Percentiles rank a stretch among this genome's conserved stretches.
Evolutionary conservation across 2,888 invertebrate genomes (phyloP).

Genomic region (Melikaiella ostensackeni): DNA sequence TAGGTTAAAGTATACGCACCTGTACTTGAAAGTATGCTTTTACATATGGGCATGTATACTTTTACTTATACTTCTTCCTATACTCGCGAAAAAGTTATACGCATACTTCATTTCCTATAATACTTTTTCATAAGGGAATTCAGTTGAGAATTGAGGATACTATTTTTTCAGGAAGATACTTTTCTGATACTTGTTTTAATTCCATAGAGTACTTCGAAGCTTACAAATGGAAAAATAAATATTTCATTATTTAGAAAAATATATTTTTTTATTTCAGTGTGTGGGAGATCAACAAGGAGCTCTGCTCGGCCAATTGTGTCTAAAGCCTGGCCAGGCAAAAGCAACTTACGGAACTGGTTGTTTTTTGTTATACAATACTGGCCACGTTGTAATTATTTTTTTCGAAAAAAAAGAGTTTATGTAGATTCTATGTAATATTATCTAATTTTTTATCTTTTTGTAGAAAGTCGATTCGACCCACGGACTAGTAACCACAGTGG

Average conservation of each 20-base stretch:
- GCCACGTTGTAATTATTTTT: constrained; percentile 79
- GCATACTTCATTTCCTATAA: too few species aligned
- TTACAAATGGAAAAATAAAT: not conserved
- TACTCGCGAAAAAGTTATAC: too few species aligned
- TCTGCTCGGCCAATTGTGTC: constrained; percentile 93
- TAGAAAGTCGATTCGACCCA: constrained; percentile 90
- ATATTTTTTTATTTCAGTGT: constrained; percentile 80
- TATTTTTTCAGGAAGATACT: too few species aligned
- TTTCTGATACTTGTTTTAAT: too few species aligned
- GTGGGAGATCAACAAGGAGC: constrained; percentile 98
- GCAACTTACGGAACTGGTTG: constrained; percentile 98
- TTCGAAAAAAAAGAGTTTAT: constrained; percentile 11
- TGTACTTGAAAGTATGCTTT: too few species aligned
- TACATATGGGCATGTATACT: too few species aligned
- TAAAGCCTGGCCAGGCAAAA: constrained; percentile 92
- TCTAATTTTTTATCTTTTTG: constrained; percentile 52
- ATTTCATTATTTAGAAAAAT: not conserved
- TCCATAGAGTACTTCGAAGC: too few species aligned
- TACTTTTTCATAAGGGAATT: too few species aligned
- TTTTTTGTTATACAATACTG: constrained; percentile 96
- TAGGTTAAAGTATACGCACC: too few species aligned
- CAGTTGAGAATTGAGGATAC: too few species aligned
- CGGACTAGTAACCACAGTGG: constrained; percentile 94
- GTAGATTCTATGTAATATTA: not conserved
- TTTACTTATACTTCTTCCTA: too few species aligned